phyloP scores from a whole-genome alignment of 2,113 vertebrate genomes.

The Baryphthengus martii region DNA sequence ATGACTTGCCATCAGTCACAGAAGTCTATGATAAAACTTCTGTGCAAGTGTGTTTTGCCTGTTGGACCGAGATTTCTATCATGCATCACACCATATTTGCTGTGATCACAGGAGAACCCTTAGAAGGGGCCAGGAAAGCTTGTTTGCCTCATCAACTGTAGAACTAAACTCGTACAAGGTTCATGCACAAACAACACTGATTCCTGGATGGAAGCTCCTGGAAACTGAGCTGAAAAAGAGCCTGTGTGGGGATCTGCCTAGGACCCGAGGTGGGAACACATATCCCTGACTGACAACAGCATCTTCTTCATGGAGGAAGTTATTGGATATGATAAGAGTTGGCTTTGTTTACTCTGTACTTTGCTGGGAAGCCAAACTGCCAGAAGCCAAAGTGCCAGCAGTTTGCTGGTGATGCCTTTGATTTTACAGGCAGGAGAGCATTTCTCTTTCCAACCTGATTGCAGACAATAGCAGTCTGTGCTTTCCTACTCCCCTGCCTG shows the following conservation, averaged over 20 bases:
- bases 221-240: background rate
- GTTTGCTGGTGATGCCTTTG: conserved; percentile 25
- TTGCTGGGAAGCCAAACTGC: background rate
- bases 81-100: rapidly evolving
- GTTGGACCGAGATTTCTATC: background rate
- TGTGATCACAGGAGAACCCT: background rate
- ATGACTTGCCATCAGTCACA: background rate
- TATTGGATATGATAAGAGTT: background rate
- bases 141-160: background rate
- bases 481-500: background rate
- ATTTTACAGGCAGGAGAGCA: conserved; percentile 16
- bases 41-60: background rate
- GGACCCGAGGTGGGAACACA: background rate
- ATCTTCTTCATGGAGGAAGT: background rate
- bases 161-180: background rate
- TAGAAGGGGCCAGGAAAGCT: background rate
- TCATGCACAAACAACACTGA: background rate
- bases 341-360: background rate
- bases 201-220: background rate
- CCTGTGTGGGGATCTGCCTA: background rate
- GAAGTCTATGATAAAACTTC: background rate
- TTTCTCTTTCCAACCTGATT: conserved; percentile 11
- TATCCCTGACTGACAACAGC: background rate
- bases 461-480: background rate
- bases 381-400: conserved; percentile 19